Conservation (phyloP, 1,140 invertebrate species). For the Zaprionus capensis region DNA sequence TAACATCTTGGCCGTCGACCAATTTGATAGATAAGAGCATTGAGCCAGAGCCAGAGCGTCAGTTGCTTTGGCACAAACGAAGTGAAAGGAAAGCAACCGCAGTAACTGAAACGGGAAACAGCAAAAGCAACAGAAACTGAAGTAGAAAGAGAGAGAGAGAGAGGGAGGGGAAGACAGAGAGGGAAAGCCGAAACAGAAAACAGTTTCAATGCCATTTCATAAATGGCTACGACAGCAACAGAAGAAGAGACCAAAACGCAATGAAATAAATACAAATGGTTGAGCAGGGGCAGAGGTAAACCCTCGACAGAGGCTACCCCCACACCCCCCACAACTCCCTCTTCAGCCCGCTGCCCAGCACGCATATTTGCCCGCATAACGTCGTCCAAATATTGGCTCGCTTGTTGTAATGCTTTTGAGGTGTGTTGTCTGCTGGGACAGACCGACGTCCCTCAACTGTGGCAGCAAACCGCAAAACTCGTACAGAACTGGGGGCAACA, state of each 20-base stretch:
- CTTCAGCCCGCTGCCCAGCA: background rate
- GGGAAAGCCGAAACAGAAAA: slow-evolving; percentile 37
- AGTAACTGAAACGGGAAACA: slow-evolving; percentile 43
- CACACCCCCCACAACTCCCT: no score
- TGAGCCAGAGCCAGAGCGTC: slow-evolving; percentile 19
- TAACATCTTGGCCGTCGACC: slow-evolving; percentile 62
- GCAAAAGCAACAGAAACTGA: background rate
- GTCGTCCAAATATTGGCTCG: slow-evolving; percentile 76
- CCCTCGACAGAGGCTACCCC: slow-evolving; percentile 29
- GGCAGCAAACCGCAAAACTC: slow-evolving; percentile 40
- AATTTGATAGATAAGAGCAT: slow-evolving; percentile 76
- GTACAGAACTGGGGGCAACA: slow-evolving; percentile 30
- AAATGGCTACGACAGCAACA: slow-evolving; percentile 47
- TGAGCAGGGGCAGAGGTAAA: slow-evolving; percentile 24
- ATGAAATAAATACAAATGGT: slow-evolving; percentile 79
- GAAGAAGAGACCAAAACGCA: slow-evolving; percentile 57
- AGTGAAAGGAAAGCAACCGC: slow-evolving; percentile 36
- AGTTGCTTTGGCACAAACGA: slow-evolving; percentile 31
- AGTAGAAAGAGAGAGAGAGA: background rate
- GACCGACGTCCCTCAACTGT: slow-evolving; percentile 33
- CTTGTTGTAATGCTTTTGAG: slow-evolving; percentile 67
- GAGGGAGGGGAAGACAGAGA: background rate
- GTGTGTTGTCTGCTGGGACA: slow-evolving; percentile 69
- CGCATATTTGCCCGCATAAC: slow-evolving; percentile 40
- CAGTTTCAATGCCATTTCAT: slow-evolving; percentile 80